Base-by-base conservation (phyloP, 2,113 vertebrate genomes). In the Elephas maximus region DNA sequence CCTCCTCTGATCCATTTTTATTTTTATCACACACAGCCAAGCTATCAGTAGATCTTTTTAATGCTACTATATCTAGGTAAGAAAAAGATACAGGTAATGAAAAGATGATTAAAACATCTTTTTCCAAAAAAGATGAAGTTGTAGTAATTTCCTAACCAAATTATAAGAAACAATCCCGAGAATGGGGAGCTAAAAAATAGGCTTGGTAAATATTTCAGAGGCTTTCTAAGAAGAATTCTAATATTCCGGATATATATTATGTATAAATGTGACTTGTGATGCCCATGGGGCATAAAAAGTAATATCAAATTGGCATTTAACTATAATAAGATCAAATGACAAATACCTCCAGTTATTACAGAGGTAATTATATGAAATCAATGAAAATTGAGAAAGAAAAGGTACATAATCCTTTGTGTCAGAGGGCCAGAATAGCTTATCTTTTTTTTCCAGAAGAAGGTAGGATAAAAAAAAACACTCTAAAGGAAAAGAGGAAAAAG, bases 301-400 rank as follows among this genome's bases (percentile, higher is more conserved):
- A 93, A 78, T 93, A 88, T 91, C 37, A 90, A 94, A 57, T 73
- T 93, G 73, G 95, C 21, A 96, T 96, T 57, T 45, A 86, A n/a
- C 12, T 85, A 83, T 69, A 88, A 85, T 93, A 69, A 90, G 91
- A 60, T 90, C n/a, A 85, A 85, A 83, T 81, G 8, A 84, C 48
- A 93, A 85, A 20, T 76, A 67, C 33, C 82, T 90, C 17, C 26
- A 84, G n/a, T 84, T 90, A 95, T 78, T 91, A 77, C 1, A 91
- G 37, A 94, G 11, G 15, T 88, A 81, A 93, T 91, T 91, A 69
- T 48, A 44, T 69, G 0, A 90, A 90, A 93, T 91, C 57, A 76
- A 92, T 67, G n/a, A 91, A n/a, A 89, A 91, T 23, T 48, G 8
- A 69, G 62, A 53, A 76, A 80, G 41, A 81, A 41, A 41, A 84